These are phyloP conservation scores for Rhadina sibilatrix DNA, from an alignment of 2,113 vertebrate species.

Conservation along the genomic window DNA sequence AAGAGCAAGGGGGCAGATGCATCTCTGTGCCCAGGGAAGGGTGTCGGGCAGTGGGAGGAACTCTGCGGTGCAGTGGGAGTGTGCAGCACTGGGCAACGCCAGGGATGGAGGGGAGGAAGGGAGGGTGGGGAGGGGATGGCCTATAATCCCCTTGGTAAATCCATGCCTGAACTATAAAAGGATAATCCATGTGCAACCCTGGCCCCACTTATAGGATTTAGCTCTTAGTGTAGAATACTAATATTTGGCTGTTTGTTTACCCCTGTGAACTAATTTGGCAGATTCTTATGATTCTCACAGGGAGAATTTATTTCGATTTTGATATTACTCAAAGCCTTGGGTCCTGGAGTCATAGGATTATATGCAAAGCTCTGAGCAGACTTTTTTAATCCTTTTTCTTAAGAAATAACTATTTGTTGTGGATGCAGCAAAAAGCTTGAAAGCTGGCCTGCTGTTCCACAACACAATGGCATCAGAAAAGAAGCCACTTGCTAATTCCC, in stretches of 20 bases:
- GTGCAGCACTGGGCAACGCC: not conserved
- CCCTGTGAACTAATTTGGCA: constrained; percentile 66
- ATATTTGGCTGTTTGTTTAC: constrained; percentile 71
- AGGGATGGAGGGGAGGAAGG: not conserved
- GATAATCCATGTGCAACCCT: constrained; percentile 67
- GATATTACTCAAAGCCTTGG: constrained; percentile 68
- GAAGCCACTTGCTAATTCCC: constrained; percentile 29
- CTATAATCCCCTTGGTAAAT: constrained; percentile 69
- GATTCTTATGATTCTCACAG: constrained; percentile 64
- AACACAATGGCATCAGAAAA: constrained; percentile 47
- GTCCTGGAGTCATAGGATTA: constrained; percentile 61
- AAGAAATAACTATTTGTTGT: constrained; percentile 61
- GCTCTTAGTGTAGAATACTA: constrained; percentile 64
- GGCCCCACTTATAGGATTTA: constrained; percentile 66
- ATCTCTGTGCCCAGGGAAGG: not conserved
- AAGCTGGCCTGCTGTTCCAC: constrained; percentile 58
- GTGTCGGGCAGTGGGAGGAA: accelerated
- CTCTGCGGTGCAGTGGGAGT: accelerated
- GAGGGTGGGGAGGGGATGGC: constrained; percentile 14
- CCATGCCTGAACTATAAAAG: constrained; percentile 67
- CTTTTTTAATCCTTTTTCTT: constrained; percentile 65
- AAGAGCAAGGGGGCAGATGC: not conserved
- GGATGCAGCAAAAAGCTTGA: constrained; percentile 47
- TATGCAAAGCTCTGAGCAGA: constrained; percentile 62
- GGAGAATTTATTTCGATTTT: constrained; percentile 67